Percentiles rank a stretch among this genome's conserved stretches.
Evolutionary conservation across 1,140 invertebrate genomes (phyloP).

Genomic region (Cydia amplana): DNA sequence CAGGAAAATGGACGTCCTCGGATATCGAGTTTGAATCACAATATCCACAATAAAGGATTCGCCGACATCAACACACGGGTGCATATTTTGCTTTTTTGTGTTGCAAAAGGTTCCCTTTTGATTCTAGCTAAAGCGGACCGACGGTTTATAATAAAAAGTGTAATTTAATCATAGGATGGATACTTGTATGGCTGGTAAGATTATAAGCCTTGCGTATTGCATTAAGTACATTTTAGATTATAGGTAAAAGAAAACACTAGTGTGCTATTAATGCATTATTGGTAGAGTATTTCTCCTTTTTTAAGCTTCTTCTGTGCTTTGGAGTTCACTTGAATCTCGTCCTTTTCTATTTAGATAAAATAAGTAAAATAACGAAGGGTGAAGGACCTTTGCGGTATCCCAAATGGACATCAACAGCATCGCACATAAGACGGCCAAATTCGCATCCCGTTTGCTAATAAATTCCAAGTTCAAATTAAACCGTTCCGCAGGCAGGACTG

Average conservation of each 20-base stretch:
- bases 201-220: too few relatives aligned
- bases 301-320: background rate
- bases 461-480: slow-evolving; percentile 61
- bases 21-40: slow-evolving; percentile 40
- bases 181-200: background rate
- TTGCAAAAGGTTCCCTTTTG: slow-evolving; percentile 7
- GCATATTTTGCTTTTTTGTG: slow-evolving; percentile 31
- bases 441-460: slow-evolving; percentile 47
- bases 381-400: slow-evolving; percentile 52
- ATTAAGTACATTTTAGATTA: too few relatives aligned
- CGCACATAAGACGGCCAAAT: slow-evolving; percentile 49
- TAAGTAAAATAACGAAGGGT: slow-evolving; percentile 42
- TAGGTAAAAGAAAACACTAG: background rate
- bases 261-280: background rate
- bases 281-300: background rate
- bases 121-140: background rate
- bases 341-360: background rate
- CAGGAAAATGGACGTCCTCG: slow-evolving; percentile 46
- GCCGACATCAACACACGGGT: slow-evolving; percentile 35
- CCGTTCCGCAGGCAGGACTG: slow-evolving; percentile 43
- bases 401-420: slow-evolving; percentile 55
- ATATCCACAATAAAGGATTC: slow-evolving; percentile 50
- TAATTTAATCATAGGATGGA: background rate
- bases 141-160: background rate
- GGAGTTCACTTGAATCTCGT: background rate